Evolutionary conservation across 2,113 vertebrate genomes (phyloP).

Genomic region (Callopanchax toddi): DNA sequence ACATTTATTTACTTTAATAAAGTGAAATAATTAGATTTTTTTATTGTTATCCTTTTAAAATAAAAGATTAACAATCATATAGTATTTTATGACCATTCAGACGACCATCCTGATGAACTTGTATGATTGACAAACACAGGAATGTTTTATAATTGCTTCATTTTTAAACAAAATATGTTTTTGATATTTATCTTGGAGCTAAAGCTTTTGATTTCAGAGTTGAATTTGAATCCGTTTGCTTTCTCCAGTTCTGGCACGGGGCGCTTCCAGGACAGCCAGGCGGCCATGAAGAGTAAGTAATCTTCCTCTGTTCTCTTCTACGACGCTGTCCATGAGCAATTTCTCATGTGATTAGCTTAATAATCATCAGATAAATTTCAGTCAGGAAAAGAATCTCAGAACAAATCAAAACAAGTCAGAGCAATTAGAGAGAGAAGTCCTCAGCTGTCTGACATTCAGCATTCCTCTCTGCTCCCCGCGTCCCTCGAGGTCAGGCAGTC

Average conservation of each 20-base stretch:
- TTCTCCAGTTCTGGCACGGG: constrained; percentile 91
- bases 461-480: constrained; percentile 36
- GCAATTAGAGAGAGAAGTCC: constrained; percentile 50
- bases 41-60: no score
- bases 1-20: no score
- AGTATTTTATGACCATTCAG: no score
- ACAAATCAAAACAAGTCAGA: constrained; percentile 51
- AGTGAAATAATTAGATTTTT: no score
- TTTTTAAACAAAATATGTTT: no score
- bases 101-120: no score
- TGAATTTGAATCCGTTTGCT: neutral
- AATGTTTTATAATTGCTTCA: no score
- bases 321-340: constrained; percentile 11
- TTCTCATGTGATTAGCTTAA: constrained; percentile 34
- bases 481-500: constrained; percentile 58
- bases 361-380: constrained; percentile 49
- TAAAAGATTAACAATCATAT: no score
- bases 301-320: neutral
- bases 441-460: constrained; percentile 61
- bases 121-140: no score
- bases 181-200: no score
- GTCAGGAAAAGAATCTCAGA: constrained; percentile 25
- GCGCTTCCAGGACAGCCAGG: constrained; percentile 87
- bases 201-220: no score
- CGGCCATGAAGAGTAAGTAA: constrained; percentile 91